Percentiles rank a stretch among this genome's conserved stretches.
phyloP scores from a whole-genome alignment of 2,797 vertebrate species.

The Siniperca scherzeri region DNA sequence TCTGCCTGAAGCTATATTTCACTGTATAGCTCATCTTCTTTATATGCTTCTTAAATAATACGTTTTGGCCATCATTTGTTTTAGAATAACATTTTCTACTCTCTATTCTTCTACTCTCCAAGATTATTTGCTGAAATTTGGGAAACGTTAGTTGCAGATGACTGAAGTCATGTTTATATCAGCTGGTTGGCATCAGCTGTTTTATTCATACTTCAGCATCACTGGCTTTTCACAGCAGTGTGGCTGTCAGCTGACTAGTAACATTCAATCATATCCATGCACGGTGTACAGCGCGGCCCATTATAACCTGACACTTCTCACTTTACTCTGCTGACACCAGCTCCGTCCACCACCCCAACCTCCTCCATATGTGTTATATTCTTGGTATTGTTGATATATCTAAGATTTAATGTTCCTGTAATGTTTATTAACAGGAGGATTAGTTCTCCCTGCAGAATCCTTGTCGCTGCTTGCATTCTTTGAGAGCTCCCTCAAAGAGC shows the following conservation, averaged over 20 bases:
- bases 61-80: background rate
- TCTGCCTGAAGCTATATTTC: background rate
- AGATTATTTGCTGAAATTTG: background rate
- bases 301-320: background rate
- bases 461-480: no score
- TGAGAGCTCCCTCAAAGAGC: no score
- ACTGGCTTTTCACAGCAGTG: background rate
- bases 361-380: background rate
- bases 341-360: background rate
- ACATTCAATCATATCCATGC: background rate
- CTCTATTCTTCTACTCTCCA: background rate
- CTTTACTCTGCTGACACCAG: background rate
- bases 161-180: background rate
- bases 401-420: no score
- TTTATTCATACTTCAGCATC: background rate
- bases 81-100: background rate
- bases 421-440: no score
- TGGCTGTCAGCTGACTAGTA: background rate
- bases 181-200: background rate
- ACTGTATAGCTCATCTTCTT: background rate
- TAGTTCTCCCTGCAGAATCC: no score
- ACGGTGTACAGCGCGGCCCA: background rate
- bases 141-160: background rate
- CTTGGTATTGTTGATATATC: background rate
- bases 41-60: background rate